These are phyloP conservation scores for Heteronetta atricapilla DNA, from an alignment of 2,113 vertebrate genomes.

Conservation along the genomic window DNA sequence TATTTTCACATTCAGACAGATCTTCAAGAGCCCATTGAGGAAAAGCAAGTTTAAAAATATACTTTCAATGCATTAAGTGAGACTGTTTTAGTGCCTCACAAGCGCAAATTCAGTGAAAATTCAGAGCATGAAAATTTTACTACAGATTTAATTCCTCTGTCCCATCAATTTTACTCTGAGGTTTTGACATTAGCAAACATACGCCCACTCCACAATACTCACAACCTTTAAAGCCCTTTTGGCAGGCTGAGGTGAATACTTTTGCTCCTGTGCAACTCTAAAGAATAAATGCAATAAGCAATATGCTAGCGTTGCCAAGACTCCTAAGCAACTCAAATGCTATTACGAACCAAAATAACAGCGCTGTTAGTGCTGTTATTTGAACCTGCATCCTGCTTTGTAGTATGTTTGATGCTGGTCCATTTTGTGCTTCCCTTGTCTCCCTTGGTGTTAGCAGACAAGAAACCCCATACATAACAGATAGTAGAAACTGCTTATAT, in stretches of 20 bases:
- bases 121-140: neutral
- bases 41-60: neutral
- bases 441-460: neutral
- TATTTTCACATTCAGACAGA: neutral
- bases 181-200: neutral
- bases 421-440: neutral
- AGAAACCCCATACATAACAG: neutral
- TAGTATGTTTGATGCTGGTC: neutral
- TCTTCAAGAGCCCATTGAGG: neutral
- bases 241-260: neutral
- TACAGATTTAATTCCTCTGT: neutral
- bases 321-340: neutral
- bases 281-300: constrained; percentile 1
- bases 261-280: neutral
- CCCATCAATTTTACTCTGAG: neutral
- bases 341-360: neutral
- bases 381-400: neutral
- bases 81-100: neutral
- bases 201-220: neutral
- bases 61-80: neutral
- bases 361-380: neutral
- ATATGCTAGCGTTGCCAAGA: neutral
- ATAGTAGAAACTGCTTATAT: neutral
- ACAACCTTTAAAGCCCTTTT: neutral
- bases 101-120: neutral